phyloP scores from a whole-genome alignment of 2,888 invertebrate genomes.

The Tinea trinotella region DNA sequence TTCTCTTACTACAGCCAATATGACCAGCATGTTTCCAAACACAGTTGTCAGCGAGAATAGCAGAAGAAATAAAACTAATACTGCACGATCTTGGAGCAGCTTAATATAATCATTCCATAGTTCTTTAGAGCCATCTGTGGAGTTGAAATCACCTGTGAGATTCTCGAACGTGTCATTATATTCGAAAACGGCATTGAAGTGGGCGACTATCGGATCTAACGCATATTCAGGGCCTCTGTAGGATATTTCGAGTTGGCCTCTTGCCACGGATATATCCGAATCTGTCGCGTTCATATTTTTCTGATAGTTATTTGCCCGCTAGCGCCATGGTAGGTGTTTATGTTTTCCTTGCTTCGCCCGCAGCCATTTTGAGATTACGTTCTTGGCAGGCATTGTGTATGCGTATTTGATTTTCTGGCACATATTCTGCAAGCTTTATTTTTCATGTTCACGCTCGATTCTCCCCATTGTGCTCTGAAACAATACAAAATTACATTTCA shows the following conservation, averaged over 20 bases:
- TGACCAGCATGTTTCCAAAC: slow-evolving; percentile 95
- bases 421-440: slow-evolving; percentile 57
- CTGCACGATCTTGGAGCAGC: slow-evolving; percentile 76
- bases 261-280: slow-evolving; percentile 54
- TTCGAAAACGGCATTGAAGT: slow-evolving; percentile 43
- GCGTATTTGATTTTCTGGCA: slow-evolving; percentile 48
- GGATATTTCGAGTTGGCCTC: slow-evolving; percentile 51
- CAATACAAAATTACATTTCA: slow-evolving; percentile 29
- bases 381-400: slow-evolving; percentile 64
- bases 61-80: slow-evolving; percentile 85
- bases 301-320: slow-evolving; percentile 48
- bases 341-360: slow-evolving; percentile 62
- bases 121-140: slow-evolving; percentile 38
- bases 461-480: slow-evolving; percentile 43
- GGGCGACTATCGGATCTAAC: slow-evolving; percentile 34
- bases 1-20: slow-evolving; percentile 93
- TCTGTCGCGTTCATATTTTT: slow-evolving; percentile 63
- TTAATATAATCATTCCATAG: slow-evolving; percentile 62
- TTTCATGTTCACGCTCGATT: slow-evolving; percentile 22
- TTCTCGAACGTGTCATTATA: slow-evolving; percentile 52
- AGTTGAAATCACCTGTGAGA: slow-evolving; percentile 36
- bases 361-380: slow-evolving; percentile 66
- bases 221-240: slow-evolving; percentile 49
- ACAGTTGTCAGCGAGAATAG: slow-evolving; percentile 94
- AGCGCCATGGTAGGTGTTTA: slow-evolving; percentile 63